These are phyloP conservation scores for Enteromius paludinosus DNA, from an alignment of 2,797 vertebrate genomes.

Conservation along the genomic window DNA sequence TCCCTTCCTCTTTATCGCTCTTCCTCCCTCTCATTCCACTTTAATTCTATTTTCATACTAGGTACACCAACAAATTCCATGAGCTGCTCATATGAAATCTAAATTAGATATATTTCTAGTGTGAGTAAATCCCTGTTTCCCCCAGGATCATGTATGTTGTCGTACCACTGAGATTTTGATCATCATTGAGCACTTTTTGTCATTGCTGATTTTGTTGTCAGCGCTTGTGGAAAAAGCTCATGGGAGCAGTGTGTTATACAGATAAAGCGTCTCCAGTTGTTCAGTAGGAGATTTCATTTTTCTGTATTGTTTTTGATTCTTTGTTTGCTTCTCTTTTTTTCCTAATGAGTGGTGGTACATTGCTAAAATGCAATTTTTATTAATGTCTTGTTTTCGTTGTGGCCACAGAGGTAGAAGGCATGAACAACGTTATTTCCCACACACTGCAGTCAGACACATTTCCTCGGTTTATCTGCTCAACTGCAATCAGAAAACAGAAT, in stretches of 20 bases:
- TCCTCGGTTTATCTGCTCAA: neutral
- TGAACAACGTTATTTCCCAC: neutral
- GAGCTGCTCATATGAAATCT: neutral
- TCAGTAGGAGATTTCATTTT: neutral
- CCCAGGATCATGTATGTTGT: neutral
- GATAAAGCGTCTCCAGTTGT: neutral
- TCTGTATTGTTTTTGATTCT: neutral
- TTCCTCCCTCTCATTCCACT: neutral
- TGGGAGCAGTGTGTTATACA: neutral
- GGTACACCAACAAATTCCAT: slow-evolving; percentile 13
- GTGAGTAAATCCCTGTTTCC: neutral
- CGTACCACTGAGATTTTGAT: slow-evolving; percentile 1
- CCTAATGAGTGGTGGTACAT: neutral
- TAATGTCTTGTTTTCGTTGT: neutral
- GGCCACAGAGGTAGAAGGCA: neutral
- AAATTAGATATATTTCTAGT: neutral
- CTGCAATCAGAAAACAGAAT: neutral
- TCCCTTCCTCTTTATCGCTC: neutral
- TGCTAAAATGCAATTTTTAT: neutral
- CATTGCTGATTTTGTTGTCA: neutral
- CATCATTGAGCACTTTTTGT: neutral
- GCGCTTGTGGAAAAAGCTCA: neutral
- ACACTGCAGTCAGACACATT: neutral
- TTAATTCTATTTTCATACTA: slow-evolving; percentile 12
- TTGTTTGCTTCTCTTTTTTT: neutral